Conservation (phyloP, 2,113 vertebrate genomes). For the Ptilonorhynchus violaceus region DNA sequence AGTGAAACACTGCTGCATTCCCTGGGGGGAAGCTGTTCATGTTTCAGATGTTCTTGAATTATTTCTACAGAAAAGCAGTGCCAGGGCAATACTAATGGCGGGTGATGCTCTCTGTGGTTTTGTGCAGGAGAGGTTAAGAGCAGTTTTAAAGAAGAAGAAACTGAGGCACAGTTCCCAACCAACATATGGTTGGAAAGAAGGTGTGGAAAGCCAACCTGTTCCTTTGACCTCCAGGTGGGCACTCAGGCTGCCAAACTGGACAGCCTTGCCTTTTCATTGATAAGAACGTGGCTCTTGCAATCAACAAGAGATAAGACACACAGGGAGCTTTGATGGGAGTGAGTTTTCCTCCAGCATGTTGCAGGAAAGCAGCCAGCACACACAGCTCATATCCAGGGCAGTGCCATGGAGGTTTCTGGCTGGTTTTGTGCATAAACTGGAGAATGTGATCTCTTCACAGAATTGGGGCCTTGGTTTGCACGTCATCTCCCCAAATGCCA, state of each 20-base stretch:
- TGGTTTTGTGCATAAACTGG: neutral
- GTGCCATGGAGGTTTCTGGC: neutral
- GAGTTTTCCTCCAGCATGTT: neutral
- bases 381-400: neutral
- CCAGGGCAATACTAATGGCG: neutral
- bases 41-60: neutral
- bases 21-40: neutral
- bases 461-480: neutral
- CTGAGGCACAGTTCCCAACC: neutral
- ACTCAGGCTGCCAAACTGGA: no score
- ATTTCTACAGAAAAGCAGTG: neutral
- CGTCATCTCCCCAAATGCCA: neutral
- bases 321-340: neutral
- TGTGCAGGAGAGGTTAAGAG: neutral
- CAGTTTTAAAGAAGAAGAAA: neutral
- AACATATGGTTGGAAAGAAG: neutral
- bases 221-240: neutral
- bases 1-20: neutral
- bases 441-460: neutral
- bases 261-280: no score
- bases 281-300: neutral
- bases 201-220: neutral
- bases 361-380: neutral
- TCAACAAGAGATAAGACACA: neutral
- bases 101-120: neutral